phyloP scores from a whole-genome alignment of 2,113 vertebrate species.

The Thamnaconus septentrionalis region DNA sequence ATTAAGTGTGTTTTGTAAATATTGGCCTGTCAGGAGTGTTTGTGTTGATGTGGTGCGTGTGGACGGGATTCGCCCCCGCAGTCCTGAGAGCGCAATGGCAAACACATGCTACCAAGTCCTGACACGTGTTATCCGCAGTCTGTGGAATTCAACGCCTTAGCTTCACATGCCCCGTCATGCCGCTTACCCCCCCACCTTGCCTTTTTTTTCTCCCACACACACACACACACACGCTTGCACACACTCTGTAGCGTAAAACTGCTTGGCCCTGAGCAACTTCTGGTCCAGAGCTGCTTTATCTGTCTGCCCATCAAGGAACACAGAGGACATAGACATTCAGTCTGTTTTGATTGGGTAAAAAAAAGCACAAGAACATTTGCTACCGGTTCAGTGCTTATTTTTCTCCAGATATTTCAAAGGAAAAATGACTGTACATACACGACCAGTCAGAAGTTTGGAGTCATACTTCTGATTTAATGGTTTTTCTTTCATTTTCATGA shows the following conservation, averaged over 20 bases:
- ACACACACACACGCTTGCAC: constrained; percentile 11
- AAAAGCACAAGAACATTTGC: no score
- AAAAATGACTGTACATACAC: no score
- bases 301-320: constrained; percentile 7
- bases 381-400: no score
- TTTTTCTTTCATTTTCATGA: no score
- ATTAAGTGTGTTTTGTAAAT: constrained; percentile 31
- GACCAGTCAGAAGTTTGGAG: no score
- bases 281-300: constrained; percentile 48
- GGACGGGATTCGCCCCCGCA: neutral
- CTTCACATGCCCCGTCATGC: constrained; percentile 60
- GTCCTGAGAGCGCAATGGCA: constrained; percentile 9
- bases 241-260: constrained; percentile 36
- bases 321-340: constrained; percentile 12
- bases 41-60: neutral
- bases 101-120: constrained; percentile 31
- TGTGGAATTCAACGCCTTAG: constrained; percentile 60
- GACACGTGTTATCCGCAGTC: constrained; percentile 53
- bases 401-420: no score
- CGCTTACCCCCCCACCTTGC: constrained; percentile 6
- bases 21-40: constrained; percentile 7
- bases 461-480: no score
- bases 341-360: no score
- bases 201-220: constrained; percentile 3
- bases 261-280: constrained; percentile 25